Conservation (phyloP, 2,797 vertebrate species). For the Tachyglossus aculeatus region DNA sequence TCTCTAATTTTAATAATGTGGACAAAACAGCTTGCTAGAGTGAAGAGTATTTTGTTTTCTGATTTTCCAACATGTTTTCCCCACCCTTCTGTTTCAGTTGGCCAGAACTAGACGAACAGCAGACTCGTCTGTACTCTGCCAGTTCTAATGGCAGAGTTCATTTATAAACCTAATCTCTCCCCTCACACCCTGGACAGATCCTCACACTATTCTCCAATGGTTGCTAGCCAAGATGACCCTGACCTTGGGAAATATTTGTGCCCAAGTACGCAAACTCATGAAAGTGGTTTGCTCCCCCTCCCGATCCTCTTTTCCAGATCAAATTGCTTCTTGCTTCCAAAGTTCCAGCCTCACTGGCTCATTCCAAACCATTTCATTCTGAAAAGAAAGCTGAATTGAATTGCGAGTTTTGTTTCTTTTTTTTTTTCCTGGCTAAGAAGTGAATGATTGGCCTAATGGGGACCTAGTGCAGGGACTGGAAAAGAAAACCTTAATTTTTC, state of each 20-base stretch:
- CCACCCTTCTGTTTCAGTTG: slow-evolving; percentile 1
- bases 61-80: too few species aligned
- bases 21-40: too few species aligned
- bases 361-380: slow-evolving; percentile 67
- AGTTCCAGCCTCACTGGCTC: slow-evolving; percentile 64
- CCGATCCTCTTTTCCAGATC: slow-evolving; percentile 60
- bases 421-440: background rate
- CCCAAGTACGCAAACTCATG: slow-evolving; percentile 42
- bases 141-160: too few species aligned
- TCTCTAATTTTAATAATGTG: too few species aligned
- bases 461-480: background rate
- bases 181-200: too few species aligned
- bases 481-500: background rate
- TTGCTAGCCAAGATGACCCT: too few species aligned
- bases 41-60: too few species aligned
- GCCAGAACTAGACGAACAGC: too few species aligned
- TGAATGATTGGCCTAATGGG: background rate
- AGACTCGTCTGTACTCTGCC: too few species aligned
- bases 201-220: too few species aligned
- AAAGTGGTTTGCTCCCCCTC: slow-evolving; percentile 49
- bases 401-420: slow-evolving; percentile 39
- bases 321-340: slow-evolving; percentile 65
- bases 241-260: slow-evolving; percentile 36
- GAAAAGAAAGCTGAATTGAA: slow-evolving; percentile 68
- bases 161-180: too few species aligned